phyloP scores from a whole-genome alignment of 2,888 invertebrate genomes.

The Drosophila putrida region DNA sequence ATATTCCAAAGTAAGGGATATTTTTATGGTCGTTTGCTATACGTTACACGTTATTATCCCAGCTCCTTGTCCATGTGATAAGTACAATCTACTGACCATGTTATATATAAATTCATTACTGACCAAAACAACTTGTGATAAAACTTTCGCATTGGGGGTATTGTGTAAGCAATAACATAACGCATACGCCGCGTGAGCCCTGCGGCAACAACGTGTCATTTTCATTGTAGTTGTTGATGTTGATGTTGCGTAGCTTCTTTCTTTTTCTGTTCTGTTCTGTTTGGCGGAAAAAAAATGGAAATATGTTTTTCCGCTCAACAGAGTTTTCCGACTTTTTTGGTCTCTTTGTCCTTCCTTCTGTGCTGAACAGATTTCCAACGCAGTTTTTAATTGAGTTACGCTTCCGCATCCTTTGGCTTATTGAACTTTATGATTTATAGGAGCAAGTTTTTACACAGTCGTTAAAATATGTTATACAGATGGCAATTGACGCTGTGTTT shows the following conservation, averaged over 20 bases:
- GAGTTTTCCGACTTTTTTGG: conserved; percentile 13
- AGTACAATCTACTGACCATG: neutral
- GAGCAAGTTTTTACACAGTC: conserved; percentile 13
- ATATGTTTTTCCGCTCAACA: conserved; percentile 50
- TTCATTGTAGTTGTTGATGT: conserved; percentile 13
- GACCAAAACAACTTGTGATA: neutral
- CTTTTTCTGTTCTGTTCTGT: conserved; percentile 14
- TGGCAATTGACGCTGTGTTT: conserved; percentile 37
- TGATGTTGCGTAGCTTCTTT: conserved; percentile 2
- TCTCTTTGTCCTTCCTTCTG: neutral
- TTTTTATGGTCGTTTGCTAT: too few species aligned
- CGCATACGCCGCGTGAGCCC: conserved; percentile 45
- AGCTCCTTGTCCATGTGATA: neutral
- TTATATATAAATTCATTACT: neutral
- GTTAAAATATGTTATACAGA: conserved; percentile 16
- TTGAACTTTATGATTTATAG: conserved; percentile 12
- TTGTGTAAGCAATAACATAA: conserved; percentile 23
- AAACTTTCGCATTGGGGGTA: conserved; percentile 3
- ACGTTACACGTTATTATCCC: neutral
- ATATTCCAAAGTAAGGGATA: too few species aligned
- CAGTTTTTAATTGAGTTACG: conserved; percentile 18
- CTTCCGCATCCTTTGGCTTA: neutral
- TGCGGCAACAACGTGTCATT: conserved; percentile 48
- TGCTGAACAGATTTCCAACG: conserved; percentile 25
- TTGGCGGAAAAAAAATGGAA: conserved; percentile 46